These are phyloP conservation scores for Helogale parvula DNA, from an alignment of 2,113 vertebrate species.

Conservation along the genomic window DNA sequence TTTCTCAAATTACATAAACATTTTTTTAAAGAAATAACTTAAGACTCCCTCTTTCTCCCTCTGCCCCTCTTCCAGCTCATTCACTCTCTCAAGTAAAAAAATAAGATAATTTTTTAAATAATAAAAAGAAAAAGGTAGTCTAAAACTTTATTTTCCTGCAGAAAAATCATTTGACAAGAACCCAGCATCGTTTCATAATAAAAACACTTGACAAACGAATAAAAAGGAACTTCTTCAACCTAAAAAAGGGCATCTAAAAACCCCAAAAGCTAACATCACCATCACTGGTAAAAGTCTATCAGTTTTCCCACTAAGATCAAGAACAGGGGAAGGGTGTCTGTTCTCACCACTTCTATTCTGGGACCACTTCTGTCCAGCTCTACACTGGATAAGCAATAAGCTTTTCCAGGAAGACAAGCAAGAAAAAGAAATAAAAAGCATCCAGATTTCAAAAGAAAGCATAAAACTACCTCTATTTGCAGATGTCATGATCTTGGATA, in stretches of 20 bases:
- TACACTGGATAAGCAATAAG: not conserved
- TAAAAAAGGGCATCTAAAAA: not conserved
- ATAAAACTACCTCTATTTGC: not conserved
- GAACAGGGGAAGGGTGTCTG: not conserved
- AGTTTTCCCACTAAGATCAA: not conserved
- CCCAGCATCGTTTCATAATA: not conserved
- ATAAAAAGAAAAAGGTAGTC: not conserved
- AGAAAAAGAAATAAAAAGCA: conserved; percentile 17
- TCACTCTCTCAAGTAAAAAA: not conserved
- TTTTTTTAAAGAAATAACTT: no score
- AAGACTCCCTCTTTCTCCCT: no score
- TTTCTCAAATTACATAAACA: not conserved
- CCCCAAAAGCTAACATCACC: not conserved
- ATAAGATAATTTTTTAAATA: not conserved
- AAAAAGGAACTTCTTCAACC: not conserved
- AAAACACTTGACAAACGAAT: not conserved
- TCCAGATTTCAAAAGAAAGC: not conserved
- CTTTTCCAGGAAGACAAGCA: not conserved
- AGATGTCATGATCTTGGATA: not conserved
- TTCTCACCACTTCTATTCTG: not conserved
- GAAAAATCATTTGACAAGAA: conserved; percentile 1
- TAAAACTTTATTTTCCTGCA: not conserved
- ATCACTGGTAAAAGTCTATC: not conserved
- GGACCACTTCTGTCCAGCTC: not conserved
- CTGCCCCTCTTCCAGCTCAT: no score